Base-by-base conservation (phyloP, 2,113 vertebrate genomes). In the Heteronetta atricapilla region DNA sequence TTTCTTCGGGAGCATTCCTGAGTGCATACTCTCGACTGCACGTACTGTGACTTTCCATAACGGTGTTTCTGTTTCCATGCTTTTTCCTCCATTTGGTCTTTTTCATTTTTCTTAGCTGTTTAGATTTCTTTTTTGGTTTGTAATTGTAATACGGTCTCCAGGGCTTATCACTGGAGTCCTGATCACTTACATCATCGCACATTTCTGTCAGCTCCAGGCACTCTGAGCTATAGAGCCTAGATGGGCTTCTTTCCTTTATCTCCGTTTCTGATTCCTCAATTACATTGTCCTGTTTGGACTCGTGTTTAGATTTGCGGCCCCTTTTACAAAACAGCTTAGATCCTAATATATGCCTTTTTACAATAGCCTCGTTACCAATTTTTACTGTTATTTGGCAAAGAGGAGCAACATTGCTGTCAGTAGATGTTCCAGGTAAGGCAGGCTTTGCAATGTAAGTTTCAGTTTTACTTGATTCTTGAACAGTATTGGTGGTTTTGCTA, bases 141-240 rank as follows among this genome's bases (percentile, higher is more conserved):
- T 99, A 99, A 70, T 99, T 99, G 82, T 99, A 99, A 93, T 99
- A 99, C 16, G 99, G 99, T 82, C 99, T 98, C 99, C 99, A 99
- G 1, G 99, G 98, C 93, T 99, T 98, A 95, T 99, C 99, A 4
- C 97, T 98, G 64, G 98, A 98, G 90, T 99, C 99, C 72, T 98
- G 99, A 89, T 99, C 99, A 34, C 99, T 99, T 6, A 97, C 95
- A 0, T 99, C 99, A 50, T 99, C 99, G 6, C 97, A 98, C 67
- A 97, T 97, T 93, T 99, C 98, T 10, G 97, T 95, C 93, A 98
- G 95, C 64, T 97, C 97, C 77, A 97, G 48, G 29, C 97, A 97
- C 82, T 99, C 99, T 13, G 98, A 95, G 68, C 97, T 98, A 17
- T 98, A 98, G 5, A 98, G 97, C 66, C 97, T 97, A 25, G 98